These are phyloP conservation scores for Dicranocentrus wangi DNA, from an alignment of 2,888 invertebrate species.

Conservation along the genomic window DNA sequence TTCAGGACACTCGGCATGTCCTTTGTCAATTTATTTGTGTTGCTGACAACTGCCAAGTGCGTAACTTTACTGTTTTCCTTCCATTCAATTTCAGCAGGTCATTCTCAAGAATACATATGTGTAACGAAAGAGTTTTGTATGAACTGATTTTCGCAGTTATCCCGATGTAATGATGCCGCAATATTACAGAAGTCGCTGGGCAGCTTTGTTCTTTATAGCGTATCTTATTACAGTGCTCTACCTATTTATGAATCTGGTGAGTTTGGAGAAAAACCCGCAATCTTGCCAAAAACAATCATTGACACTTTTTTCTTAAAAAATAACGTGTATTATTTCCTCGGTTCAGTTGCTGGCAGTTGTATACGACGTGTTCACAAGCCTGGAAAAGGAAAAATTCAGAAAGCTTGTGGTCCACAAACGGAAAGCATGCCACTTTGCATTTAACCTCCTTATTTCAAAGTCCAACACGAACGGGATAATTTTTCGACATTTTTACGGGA, in stretches of 20 bases:
- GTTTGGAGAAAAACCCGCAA: too few species aligned
- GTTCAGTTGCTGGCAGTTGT: constrained; percentile 90
- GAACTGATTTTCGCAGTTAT: constrained; percentile 79
- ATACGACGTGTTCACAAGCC: constrained; percentile 90
- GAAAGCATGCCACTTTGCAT: constrained; percentile 87
- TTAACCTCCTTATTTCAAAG: constrained; percentile 85
- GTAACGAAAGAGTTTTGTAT: not conserved
- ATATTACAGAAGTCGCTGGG: constrained; percentile 86
- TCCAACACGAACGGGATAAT: constrained; percentile 80
- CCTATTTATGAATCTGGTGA: constrained; percentile 90
- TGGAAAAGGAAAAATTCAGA: constrained; percentile 89
- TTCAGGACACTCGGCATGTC: constrained; percentile 86
- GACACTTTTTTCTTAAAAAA: too few species aligned
- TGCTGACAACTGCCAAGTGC: constrained; percentile 93
- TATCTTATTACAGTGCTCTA: constrained; percentile 90
- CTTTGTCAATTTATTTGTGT: constrained; percentile 90
- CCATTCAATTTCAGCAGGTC: too few species aligned
- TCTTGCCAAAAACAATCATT: too few species aligned
- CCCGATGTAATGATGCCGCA: constrained; percentile 96
- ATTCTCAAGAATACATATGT: constrained; percentile 3
- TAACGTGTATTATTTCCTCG: too few species aligned
- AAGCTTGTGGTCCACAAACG: constrained; percentile 87
- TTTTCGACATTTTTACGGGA: constrained; percentile 85
- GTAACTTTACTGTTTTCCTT: too few species aligned
- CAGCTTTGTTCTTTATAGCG: constrained; percentile 88